These are phyloP conservation scores for Callyntrura sp. DNA, from an alignment of 2,888 invertebrate species.

Conservation along the genomic window DNA sequence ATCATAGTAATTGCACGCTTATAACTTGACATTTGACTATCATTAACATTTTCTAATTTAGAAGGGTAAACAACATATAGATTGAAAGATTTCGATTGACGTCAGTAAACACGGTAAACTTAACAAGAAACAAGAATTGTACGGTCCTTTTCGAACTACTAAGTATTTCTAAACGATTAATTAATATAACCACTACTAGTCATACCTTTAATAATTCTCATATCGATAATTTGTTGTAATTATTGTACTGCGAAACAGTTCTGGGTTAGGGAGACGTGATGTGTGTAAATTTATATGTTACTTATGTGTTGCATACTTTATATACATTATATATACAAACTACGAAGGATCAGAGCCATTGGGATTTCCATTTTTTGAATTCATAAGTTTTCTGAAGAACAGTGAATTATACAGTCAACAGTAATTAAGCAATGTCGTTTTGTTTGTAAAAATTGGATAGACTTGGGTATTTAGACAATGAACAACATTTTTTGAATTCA, in stretches of 20 bases:
- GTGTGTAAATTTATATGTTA: not conserved
- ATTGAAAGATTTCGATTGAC: slow-evolving; percentile 17
- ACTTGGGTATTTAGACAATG: no score
- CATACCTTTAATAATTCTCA: not conserved
- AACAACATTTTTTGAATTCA: no score
- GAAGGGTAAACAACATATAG: not conserved
- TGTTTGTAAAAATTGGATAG: no score
- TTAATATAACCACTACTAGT: not conserved
- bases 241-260: slow-evolving; percentile 8
- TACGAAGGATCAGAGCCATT: no score
- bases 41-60: not conserved
- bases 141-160: not conserved
- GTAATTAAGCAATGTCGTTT: no score
- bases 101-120: not conserved
- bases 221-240: not conserved
- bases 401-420: no score
- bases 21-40: not conserved
- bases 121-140: not conserved
- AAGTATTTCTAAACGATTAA: not conserved
- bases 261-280: not conserved
- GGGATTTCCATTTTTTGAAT: no score
- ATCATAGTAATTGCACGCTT: not conserved
- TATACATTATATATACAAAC: no score
- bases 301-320: no score
- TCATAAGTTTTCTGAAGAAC: no score